A percentile compares a stretch with the other conserved stretches of the same genome.
Conservation (phyloP, 2,113 vertebrate genomes). For the Dipodomys spectabilis region DNA sequence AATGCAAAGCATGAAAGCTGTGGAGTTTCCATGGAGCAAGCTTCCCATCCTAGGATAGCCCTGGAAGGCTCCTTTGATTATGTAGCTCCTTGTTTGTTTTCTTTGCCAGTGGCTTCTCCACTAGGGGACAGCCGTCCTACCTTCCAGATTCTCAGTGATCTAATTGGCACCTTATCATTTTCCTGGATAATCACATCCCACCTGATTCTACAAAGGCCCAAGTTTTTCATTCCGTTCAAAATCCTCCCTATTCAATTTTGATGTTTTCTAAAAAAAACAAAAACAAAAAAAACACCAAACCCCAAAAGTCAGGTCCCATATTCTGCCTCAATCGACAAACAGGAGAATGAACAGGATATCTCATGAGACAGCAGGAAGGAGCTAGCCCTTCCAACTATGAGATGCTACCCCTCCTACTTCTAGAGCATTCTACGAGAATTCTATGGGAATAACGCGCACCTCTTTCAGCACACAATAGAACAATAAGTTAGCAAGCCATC, state of each 20-base stretch:
- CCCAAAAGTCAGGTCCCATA: not conserved
- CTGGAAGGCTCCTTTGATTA: not conserved
- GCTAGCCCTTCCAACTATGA: not conserved
- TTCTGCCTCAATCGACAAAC: not conserved
- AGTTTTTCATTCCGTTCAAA: not conserved
- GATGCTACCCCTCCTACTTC: not conserved
- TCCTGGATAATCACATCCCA: not conserved
- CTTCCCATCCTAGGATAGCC: not conserved
- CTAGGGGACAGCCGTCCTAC: not conserved
- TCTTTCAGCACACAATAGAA: not conserved
- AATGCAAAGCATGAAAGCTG: not conserved
- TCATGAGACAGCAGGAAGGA: not conserved
- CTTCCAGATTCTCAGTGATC: not conserved
- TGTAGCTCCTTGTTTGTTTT: not conserved
- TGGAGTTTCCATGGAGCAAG: not conserved
- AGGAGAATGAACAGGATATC: not conserved
- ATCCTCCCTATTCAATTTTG: not conserved
- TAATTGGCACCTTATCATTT: slow-evolving; percentile 13
- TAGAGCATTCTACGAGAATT: not conserved
- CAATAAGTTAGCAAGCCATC: not conserved
- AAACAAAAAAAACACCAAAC: not conserved
- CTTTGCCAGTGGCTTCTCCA: not conserved
- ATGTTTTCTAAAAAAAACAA: not conserved
- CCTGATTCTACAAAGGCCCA: not conserved
- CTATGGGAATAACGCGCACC: not conserved